Evolutionary conservation across 1,140 invertebrate genomes (phyloP), one percentile per base, ranked within the genome.

Genomic region (Brachionus sp.): DNA sequence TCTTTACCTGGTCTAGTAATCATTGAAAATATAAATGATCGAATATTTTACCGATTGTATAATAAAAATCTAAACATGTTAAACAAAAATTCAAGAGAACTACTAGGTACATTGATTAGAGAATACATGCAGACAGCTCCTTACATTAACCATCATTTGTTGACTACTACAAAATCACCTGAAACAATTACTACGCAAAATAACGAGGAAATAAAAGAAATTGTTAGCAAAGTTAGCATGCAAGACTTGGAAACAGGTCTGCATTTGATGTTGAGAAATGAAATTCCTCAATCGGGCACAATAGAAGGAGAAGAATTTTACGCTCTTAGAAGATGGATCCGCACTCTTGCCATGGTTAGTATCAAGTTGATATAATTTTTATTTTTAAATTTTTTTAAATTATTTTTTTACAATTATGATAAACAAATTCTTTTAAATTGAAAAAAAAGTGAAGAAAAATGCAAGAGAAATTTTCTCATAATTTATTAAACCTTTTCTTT

Each of bases 201-300:
- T 2, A 29, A 3, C 3, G 64, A 66, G 6, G 3, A 66, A 66
- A 33, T 35, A 23, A 10, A 10, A 1, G 33, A 66, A n/a, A 37
- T 23, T n/a, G 29, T 66, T 3, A 5, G 3, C 9, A 66, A 66
- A 33, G 19, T 70, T 33, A 70, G n/a, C 7, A 78, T 78, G 75
- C 75, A 50, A 78, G 75, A 78, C 25, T 57, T 78, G 25, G 75
- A 78, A 39, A 57, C 75, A 23, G 75, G 75, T 6, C 10, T 78
- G 1, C 12, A 25, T 78, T 23, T 50, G 10, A 78, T 78, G 12
- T 16, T 78, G 5, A 78, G 75, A 78, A 23, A 53, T 7, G 75
- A 78, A 37, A 78, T 78, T 50, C 44, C 46, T 5, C 39, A 37
- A 53, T 29, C 33, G 3, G 13, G 29, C 2, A n/a, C 16, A 4